Base-by-base conservation (phyloP, 2,888 invertebrate species). In the Gnatocerus cornutus region DNA sequence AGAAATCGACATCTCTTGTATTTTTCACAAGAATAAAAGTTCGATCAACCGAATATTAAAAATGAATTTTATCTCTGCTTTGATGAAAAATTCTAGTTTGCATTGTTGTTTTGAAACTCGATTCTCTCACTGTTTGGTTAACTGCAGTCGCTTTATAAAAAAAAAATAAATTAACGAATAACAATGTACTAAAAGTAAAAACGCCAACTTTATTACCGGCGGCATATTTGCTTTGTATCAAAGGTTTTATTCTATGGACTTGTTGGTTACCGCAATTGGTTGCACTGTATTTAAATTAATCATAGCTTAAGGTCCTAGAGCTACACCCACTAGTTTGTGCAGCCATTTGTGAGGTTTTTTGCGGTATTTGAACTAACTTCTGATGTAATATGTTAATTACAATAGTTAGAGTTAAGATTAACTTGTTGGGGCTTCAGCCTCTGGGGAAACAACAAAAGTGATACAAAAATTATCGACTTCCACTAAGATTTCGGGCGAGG, bases 211-310 rank as follows among this genome's bases (percentile, higher is more conserved):
- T 14, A 13, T 46, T 16, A 55, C 55, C 55, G 33, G 55, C 39
- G 55, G 39, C 52, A 12, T 33, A 52, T 55, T 55, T 9, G 39
- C 39, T 16, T 37, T 55, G 30, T 10, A 55, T 55, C 55, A 55
- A 39, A 55, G n/a, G 37, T 33, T 55, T 14, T 6, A 50, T 14
- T 55, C 16, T 55, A n/a, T 39, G 4, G 21, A 10, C 6, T 30
- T 52, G 3, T 10, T 33, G 8, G 12, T n/a, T 37, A 37, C 21
- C 9, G 37, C 13, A 41, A 13, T 41, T 12, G n/a, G 12, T 41
- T 13, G 41, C 41, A 10, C 12, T 41, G 10, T 41, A 41, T 41
- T 41, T 41, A 13, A 41, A 41, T 41, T 12, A 41, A 41, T 41
- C 41, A 10, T 41, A 12, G 13, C 41, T 12, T 13, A 41, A 41